These are phyloP conservation scores for Tachina grossa DNA, from an alignment of 2,888 invertebrate genomes.

Conservation along the genomic window DNA sequence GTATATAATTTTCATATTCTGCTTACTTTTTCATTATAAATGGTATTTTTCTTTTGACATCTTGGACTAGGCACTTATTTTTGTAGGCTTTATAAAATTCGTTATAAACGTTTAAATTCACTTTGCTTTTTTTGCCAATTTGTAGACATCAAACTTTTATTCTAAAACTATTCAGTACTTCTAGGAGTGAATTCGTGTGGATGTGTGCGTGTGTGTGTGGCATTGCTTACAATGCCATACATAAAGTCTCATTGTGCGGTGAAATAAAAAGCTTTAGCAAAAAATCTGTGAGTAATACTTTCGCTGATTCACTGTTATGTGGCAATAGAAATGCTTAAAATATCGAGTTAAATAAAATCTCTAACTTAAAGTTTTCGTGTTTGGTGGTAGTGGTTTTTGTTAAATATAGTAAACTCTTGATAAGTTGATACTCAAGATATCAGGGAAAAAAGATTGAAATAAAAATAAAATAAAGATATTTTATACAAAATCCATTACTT, in stretches of 20 bases:
- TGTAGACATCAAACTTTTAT: constrained; percentile 51
- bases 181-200: neutral
- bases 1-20: too few species aligned
- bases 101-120: neutral
- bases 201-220: too few species aligned
- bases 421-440: neutral
- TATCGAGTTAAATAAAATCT: constrained; percentile 11
- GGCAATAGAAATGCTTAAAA: constrained; percentile 25
- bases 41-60: too few species aligned
- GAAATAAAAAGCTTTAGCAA: constrained; percentile 13
- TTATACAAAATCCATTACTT: too few species aligned
- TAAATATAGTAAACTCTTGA: neutral
- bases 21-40: too few species aligned
- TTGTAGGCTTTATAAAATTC: too few species aligned
- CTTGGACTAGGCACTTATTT: too few species aligned
- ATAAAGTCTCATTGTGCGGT: neutral
- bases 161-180: neutral
- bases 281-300: constrained; percentile 31
- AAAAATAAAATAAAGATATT: too few species aligned
- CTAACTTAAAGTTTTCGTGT: neutral
- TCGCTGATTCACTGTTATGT: constrained; percentile 3
- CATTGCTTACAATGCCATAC: neutral
- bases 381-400: neutral
- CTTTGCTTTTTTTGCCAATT: constrained; percentile 40
- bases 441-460: too few species aligned